A percentile compares a stretch with the other conserved stretches of the same genome.
Conservation (phyloP, 2,113 vertebrate genomes). For the Leptocoma aspasia region DNA sequence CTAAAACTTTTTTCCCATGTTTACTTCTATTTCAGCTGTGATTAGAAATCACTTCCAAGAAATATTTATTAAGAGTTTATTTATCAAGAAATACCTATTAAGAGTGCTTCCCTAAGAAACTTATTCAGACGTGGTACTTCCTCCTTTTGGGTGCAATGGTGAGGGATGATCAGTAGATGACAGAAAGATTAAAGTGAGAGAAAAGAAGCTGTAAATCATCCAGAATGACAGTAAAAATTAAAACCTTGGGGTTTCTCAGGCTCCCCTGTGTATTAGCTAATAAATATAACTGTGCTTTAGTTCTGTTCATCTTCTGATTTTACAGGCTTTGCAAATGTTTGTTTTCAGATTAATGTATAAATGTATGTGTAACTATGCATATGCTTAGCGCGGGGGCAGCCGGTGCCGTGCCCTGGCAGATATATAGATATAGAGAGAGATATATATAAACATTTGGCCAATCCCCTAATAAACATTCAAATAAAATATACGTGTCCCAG, state of each 20-base stretch:
- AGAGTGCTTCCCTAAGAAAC: background rate
- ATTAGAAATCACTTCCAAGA: background rate
- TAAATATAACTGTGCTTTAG: constrained; percentile 6
- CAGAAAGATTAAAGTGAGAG: background rate
- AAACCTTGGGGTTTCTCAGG: constrained; percentile 22
- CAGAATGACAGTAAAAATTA: constrained; percentile 58
- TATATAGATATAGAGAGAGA: background rate
- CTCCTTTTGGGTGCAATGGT: background rate
- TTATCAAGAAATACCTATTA: background rate
- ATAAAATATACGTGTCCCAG: constrained; percentile 46
- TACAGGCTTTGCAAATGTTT: constrained; percentile 16
- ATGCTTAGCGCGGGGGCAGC: background rate
- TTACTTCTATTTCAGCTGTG: background rate
- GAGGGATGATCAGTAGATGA: background rate
- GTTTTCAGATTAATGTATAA: constrained; percentile 18
- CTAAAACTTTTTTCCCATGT: background rate
- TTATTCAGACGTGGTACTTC: background rate
- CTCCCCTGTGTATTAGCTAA: constrained; percentile 9
- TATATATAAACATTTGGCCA: background rate
- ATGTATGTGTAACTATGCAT: constrained; percentile 16
- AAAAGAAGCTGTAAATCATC: constrained; percentile 23
- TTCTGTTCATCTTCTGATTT: background rate
- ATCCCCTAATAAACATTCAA: background rate
- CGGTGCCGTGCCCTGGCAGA: accelerated
- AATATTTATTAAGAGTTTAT: background rate